phyloP scores from a whole-genome alignment of 2,888 invertebrate species.

The Ochropacha duplaris region DNA sequence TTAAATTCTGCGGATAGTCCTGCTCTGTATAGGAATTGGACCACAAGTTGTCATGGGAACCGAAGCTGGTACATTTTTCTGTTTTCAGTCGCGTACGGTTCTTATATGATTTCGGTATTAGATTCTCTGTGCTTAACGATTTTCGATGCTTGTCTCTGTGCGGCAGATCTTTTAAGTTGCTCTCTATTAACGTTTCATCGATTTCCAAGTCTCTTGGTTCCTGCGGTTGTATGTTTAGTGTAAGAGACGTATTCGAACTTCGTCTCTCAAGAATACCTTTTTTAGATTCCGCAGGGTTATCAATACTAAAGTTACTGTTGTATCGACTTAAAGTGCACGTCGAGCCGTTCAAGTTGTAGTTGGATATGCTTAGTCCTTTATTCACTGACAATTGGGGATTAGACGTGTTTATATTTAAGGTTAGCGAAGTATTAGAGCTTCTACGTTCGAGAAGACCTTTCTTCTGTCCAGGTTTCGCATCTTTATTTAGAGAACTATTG shows the following conservation, averaged over 20 bases:
- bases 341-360: slow-evolving; percentile 78
- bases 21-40: slow-evolving; percentile 70
- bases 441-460: slow-evolving; percentile 92
- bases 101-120: slow-evolving; percentile 79
- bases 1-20: slow-evolving; percentile 65
- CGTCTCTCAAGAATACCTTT: slow-evolving; percentile 89
- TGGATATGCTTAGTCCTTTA: slow-evolving; percentile 74
- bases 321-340: slow-evolving; percentile 75
- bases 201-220: slow-evolving; percentile 76
- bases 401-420: slow-evolving; percentile 85
- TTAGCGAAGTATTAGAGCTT: slow-evolving; percentile 95
- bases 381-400: slow-evolving; percentile 76
- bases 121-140: slow-evolving; percentile 84
- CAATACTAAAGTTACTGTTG: slow-evolving; percentile 77
- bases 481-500: slow-evolving; percentile 80
- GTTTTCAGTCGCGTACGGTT: slow-evolving; percentile 56
- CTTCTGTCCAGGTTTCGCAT: slow-evolving; percentile 67
- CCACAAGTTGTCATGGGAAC: slow-evolving; percentile 80
- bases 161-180: slow-evolving; percentile 61
- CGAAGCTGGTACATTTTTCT: slow-evolving; percentile 61
- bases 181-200: slow-evolving; percentile 64
- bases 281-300: slow-evolving; percentile 59
- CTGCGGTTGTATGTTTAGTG: slow-evolving; percentile 81
- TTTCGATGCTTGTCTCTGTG: slow-evolving; percentile 77
- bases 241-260: slow-evolving; percentile 92